These are phyloP conservation scores for Mythimna lalbum DNA, from an alignment of 2,888 invertebrate species.

Conservation along the genomic window DNA sequence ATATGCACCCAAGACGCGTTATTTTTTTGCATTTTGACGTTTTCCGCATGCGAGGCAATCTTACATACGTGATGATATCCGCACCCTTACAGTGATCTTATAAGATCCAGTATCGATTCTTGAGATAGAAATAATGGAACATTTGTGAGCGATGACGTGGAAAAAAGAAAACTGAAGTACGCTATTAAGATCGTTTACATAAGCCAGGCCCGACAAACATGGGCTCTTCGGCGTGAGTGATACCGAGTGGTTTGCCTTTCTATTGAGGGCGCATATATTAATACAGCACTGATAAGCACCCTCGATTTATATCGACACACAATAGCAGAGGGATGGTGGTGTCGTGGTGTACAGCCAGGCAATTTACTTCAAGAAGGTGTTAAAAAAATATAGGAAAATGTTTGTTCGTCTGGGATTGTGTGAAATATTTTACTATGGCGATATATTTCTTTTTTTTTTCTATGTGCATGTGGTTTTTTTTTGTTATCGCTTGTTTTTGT, in stretches of 20 bases:
- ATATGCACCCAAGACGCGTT: no score
- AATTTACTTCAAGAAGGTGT: slow-evolving; percentile 18
- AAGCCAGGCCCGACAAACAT: slow-evolving; percentile 69
- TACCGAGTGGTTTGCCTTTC: slow-evolving; percentile 56
- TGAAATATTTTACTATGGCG: background rate
- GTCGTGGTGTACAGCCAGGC: background rate
- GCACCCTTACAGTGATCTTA: slow-evolving; percentile 12
- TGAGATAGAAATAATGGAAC: slow-evolving; percentile 62
- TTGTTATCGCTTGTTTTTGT: no score
- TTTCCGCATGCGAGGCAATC: no score
- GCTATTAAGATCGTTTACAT: slow-evolving; percentile 79
- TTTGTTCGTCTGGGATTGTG: slow-evolving; percentile 1
- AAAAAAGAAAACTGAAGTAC: slow-evolving; percentile 76
- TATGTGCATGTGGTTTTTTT: no score
- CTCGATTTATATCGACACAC: slow-evolving; percentile 61
- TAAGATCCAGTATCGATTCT: slow-evolving; percentile 43
- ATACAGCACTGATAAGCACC: slow-evolving; percentile 64
- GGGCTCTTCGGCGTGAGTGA: slow-evolving; percentile 60
- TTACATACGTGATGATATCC: no score
- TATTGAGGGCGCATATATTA: slow-evolving; percentile 67
- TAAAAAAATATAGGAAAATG: background rate
- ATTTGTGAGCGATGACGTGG: slow-evolving; percentile 69
- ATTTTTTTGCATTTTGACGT: no score
- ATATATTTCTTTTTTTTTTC: no score
- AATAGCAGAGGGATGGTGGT: slow-evolving; percentile 31